phyloP scores from a whole-genome alignment of 2,113 vertebrate genomes.

The Nematolebias whitei region DNA sequence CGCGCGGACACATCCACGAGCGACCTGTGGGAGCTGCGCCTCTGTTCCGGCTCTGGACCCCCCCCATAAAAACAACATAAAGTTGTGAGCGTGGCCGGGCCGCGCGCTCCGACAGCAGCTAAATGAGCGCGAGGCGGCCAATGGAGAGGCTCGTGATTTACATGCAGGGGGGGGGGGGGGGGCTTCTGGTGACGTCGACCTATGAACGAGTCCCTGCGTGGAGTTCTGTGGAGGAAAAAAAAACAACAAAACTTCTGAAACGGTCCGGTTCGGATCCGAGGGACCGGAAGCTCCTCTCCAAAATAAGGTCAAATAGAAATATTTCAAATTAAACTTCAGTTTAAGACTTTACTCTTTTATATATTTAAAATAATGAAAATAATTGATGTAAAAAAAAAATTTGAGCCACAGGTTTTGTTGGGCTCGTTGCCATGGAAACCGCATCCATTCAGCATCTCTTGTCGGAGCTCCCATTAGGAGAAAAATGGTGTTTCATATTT shows the following conservation, averaged over 20 bases:
- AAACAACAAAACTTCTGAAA: conserved; percentile 30
- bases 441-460: conserved; percentile 75
- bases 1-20: conserved; percentile 68
- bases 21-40: conserved; percentile 62
- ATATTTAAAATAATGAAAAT: too few relatives aligned
- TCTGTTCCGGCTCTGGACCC: conserved; percentile 56
- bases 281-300: neutral
- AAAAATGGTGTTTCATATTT: conserved; percentile 10
- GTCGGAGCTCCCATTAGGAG: too few relatives aligned
- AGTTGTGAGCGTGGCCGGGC: conserved; percentile 84
- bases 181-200: conserved; percentile 85
- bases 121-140: conserved; percentile 89
- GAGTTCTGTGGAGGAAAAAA: conserved; percentile 35
- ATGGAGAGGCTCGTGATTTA: conserved; percentile 86
- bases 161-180: conserved; percentile 69
- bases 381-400: too few relatives aligned
- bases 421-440: conserved; percentile 82
- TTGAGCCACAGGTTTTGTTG: conserved; percentile 83
- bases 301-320: too few relatives aligned
- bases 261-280: conserved; percentile 12
- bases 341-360: too few relatives aligned
- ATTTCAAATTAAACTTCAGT: too few relatives aligned
- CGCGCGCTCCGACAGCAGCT: conserved; percentile 86
- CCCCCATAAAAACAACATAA: conserved; percentile 26
- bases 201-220: conserved; percentile 64